These are phyloP conservation scores for Irena cyanogastra DNA, from an alignment of 2,113 vertebrate genomes.

Conservation along the genomic window DNA sequence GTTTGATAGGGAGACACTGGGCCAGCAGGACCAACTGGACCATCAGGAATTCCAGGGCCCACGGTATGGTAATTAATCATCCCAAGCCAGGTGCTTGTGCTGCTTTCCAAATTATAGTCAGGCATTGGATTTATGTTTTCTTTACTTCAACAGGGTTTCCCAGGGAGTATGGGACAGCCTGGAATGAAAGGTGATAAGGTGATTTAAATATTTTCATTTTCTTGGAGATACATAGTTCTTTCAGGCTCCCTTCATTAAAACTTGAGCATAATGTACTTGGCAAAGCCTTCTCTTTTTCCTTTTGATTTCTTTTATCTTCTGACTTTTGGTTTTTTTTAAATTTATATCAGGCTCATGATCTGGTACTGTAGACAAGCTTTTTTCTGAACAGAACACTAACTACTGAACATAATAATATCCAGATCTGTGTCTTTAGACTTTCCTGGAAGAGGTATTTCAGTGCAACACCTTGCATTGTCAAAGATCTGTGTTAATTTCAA, in stretches of 20 bases:
- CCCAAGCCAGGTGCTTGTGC: neutral
- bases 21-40: constrained; percentile 78
- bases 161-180: constrained; percentile 85
- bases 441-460: neutral
- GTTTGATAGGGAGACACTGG: constrained; percentile 81
- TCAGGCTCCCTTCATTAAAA: neutral
- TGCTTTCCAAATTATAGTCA: neutral
- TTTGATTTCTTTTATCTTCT: neutral
- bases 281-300: neutral
- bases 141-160: constrained; percentile 80
- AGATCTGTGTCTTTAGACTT: neutral
- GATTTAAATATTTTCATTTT: constrained; percentile 98
- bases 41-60: constrained; percentile 85
- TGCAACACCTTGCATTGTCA: neutral
- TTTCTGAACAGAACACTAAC: neutral
- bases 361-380: neutral
- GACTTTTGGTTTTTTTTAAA: neutral
- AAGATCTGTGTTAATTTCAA: neutral
- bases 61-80: constrained; percentile 70
- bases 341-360: neutral
- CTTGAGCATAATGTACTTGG: neutral
- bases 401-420: neutral
- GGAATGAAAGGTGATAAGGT: constrained; percentile 99
- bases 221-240: constrained; percentile 56
- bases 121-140: neutral